phyloP scores from a whole-genome alignment of 1,140 invertebrate genomes.

The Paraescarpia echinospica region DNA sequence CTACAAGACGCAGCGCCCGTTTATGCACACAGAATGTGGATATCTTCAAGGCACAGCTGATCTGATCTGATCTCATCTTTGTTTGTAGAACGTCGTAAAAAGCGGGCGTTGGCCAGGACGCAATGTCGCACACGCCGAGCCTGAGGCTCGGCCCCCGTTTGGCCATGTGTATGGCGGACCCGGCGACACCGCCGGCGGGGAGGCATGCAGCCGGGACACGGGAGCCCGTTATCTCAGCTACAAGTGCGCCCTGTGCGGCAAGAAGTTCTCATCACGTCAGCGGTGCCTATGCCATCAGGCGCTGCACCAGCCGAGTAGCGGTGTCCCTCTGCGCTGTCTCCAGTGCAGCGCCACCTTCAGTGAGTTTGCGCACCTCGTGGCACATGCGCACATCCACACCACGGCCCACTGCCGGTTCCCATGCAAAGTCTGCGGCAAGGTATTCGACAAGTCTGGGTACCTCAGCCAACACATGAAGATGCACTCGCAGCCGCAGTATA shows the following conservation, averaged over 20 bases:
- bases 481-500: not conserved
- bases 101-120: not conserved
- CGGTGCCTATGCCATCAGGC: not conserved
- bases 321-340: not conserved
- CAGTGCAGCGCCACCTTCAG: not conserved
- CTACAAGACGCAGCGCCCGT: not conserved
- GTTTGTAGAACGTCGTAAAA: not conserved
- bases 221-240: not conserved
- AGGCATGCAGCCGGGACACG: too few species aligned
- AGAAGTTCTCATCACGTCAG: not conserved
- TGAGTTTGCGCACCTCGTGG: not conserved
- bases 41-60: not conserved
- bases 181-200: too few species aligned
- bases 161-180: too few species aligned
- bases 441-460: not conserved
- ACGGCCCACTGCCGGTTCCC: not conserved
- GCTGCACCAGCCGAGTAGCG: not conserved
- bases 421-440: constrained; percentile 9
- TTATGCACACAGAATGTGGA: not conserved
- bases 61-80: not conserved
- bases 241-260: not conserved
- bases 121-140: not conserved
- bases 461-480: not conserved
- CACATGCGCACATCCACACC: not conserved
- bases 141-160: too few species aligned